Evolutionary conservation across 92 coral and sea anemone species (phyloP).

Genomic region (Phenganax stokvisi): DNA sequence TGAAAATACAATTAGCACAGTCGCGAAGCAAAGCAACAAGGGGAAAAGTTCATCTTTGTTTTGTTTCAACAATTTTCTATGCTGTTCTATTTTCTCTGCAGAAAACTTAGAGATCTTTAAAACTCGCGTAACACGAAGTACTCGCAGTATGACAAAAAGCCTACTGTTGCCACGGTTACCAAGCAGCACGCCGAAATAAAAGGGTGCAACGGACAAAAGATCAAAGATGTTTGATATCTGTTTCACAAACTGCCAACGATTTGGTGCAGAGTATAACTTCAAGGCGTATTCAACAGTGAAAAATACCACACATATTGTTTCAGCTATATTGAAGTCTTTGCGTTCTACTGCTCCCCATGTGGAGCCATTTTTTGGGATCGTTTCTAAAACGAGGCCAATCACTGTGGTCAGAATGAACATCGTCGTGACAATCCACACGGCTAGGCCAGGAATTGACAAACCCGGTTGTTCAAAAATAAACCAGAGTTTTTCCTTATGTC

Average conservation of each 20-base stretch:
- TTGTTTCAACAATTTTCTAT: slow-evolving; percentile 72
- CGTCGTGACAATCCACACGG: slow-evolving; percentile 70
- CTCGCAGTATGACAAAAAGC: slow-evolving; percentile 70
- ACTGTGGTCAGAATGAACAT: slow-evolving; percentile 74
- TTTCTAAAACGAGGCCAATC: slow-evolving; percentile 72
- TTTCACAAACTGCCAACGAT: slow-evolving; percentile 72
- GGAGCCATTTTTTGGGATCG: slow-evolving; percentile 62
- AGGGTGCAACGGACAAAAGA: slow-evolving; percentile 88
- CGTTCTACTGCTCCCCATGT: slow-evolving; percentile 68
- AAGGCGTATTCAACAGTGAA: slow-evolving; percentile 71
- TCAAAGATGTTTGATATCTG: slow-evolving; percentile 83
- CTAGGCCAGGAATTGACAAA: slow-evolving; percentile 62
- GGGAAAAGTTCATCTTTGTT: slow-evolving; percentile 83
- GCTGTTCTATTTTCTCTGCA: slow-evolving; percentile 71
- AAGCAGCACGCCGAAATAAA: slow-evolving; percentile 69
- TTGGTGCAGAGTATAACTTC: slow-evolving; percentile 73
- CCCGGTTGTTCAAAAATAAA: slow-evolving; percentile 86
- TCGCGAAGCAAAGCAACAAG: slow-evolving; percentile 69
- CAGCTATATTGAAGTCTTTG: slow-evolving; percentile 55
- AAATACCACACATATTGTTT: slow-evolving; percentile 70
- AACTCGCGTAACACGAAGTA: slow-evolving; percentile 85
- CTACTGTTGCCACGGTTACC: slow-evolving; percentile 65
- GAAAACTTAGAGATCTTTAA: slow-evolving; percentile 91
- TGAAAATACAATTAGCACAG: slow-evolving; percentile 75
- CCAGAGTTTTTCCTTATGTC: slow-evolving; percentile 69